phyloP scores from a whole-genome alignment of 1,140 invertebrate genomes.

The Leucophenga varia region DNA sequence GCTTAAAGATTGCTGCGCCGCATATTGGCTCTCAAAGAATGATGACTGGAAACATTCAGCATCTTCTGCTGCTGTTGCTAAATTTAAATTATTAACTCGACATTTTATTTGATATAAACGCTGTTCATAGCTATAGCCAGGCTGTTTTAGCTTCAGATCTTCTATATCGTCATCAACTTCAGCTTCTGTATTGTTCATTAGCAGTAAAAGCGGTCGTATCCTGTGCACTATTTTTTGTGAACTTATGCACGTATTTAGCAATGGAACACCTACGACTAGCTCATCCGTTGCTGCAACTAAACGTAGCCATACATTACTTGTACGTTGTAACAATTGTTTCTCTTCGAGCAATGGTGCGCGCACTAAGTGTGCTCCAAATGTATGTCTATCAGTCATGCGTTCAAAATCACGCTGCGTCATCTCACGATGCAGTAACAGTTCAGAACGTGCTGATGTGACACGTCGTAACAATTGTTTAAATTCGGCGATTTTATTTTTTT shows the following conservation, averaged over 20 bases:
- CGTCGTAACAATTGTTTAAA: conserved; percentile 25
- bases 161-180: not conserved
- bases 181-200: too few species aligned
- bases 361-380: conserved; percentile 23
- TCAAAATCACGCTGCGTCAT: conserved; percentile 30
- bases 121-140: conserved; percentile 15
- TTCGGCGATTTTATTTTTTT: too few species aligned
- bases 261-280: conserved; percentile 20
- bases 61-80: conserved; percentile 21
- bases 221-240: conserved; percentile 15
- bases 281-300: conserved; percentile 19
- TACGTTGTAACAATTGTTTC: conserved; percentile 30
- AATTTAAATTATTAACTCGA: too few species aligned
- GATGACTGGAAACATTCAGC: conserved; percentile 30
- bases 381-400: conserved; percentile 10
- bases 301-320: conserved; percentile 37
- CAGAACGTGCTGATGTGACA: conserved; percentile 21
- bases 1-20: conserved; percentile 17
- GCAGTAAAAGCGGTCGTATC: conserved; percentile 19
- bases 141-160: not conserved
- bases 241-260: conserved; percentile 23
- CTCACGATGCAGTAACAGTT: conserved; percentile 19
- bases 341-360: conserved; percentile 34
- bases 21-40: conserved; percentile 40
- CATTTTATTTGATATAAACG: conserved; percentile 36